Conservation (phyloP, 2,888 invertebrate genomes). For the Prenolepis imparis region DNA sequence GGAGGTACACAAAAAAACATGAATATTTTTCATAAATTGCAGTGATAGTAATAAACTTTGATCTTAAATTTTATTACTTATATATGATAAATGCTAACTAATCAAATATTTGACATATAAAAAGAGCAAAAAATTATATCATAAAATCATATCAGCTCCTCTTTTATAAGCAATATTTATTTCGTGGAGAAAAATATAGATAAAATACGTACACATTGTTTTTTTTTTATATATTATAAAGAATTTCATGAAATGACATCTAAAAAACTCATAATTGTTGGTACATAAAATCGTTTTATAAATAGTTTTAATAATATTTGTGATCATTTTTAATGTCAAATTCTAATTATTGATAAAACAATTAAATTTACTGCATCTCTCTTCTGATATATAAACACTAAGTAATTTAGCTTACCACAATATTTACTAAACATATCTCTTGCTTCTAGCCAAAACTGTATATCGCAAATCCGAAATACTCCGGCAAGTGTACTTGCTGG, state of each 20-base stretch:
- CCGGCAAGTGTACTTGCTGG: conserved; percentile 4
- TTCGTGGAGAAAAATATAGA: neutral
- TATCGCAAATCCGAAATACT: conserved; percentile 26
- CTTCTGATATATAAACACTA: neutral
- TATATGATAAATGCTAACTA: neutral
- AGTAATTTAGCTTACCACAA: neutral
- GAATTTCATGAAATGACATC: neutral
- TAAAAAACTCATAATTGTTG: neutral
- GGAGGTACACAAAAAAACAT: neutral
- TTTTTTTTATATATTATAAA: neutral
- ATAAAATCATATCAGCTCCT: neutral
- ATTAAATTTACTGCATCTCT: neutral
- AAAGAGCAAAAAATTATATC: neutral
- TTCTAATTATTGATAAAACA: neutral
- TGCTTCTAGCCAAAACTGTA: conserved; percentile 25
- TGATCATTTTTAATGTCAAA: neutral
- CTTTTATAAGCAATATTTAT: neutral
- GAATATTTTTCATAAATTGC: conserved; percentile 9
- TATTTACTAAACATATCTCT: neutral
- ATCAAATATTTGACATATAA: neutral
- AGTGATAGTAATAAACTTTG: neutral
- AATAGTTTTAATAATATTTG: neutral
- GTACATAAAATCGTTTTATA: neutral
- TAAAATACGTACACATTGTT: neutral
- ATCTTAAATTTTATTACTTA: neutral